Conservation (phyloP, 1,140 invertebrate genomes). For the Dreissena polymorpha region DNA sequence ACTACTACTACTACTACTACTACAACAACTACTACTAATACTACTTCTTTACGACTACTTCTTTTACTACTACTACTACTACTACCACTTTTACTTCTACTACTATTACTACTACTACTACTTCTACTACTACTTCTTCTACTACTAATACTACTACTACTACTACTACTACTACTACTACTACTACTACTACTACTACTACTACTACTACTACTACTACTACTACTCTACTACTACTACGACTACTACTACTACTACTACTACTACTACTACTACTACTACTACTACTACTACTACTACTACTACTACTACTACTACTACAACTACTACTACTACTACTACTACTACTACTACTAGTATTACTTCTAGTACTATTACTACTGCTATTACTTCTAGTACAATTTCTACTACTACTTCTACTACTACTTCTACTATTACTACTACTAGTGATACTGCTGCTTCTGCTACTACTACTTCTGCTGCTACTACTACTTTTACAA, state of each 20-base stretch:
- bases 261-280: no score
- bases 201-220: no score
- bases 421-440: conserved; percentile 36
- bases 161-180: no score
- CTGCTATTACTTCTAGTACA: conserved; percentile 34
- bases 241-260: no score
- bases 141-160: no score
- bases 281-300: background rate
- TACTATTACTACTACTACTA: no score
- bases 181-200: no score
- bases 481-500: conserved; percentile 35
- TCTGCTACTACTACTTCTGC: conserved; percentile 43
- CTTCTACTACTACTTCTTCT: no score
- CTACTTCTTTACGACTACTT: background rate
- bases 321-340: conserved; percentile 10
- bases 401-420: conserved; percentile 48
- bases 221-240: no score
- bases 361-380: conserved; percentile 26
- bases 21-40: conserved; percentile 49
- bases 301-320: conserved; percentile 8
- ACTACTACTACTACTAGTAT: conserved; percentile 19
- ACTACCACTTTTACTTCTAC: no score
- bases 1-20: conserved; percentile 55
- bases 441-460: conserved; percentile 37
- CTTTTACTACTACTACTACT: no score